Conservation (phyloP, 2,888 invertebrate species). For the Seira musarum region DNA sequence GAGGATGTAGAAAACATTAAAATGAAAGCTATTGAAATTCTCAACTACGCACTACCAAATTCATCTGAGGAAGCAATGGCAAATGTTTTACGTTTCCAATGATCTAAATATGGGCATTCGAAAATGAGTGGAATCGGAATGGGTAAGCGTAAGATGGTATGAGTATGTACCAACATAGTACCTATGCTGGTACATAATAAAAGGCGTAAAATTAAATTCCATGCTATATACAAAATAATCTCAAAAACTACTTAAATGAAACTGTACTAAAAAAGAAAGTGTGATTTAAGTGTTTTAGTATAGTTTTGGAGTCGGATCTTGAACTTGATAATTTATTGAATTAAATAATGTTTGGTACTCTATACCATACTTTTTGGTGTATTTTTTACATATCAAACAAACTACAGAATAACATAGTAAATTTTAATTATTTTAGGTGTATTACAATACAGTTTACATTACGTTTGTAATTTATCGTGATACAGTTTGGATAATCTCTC, state of each 20-base stretch:
- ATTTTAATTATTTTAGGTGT: too few relatives aligned
- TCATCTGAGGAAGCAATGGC: constrained; percentile 60
- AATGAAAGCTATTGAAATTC: constrained; percentile 46
- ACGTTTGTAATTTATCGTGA: constrained; percentile 22
- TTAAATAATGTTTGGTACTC: constrained; percentile 22
- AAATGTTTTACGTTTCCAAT: background rate
- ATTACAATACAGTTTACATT: constrained; percentile 17
- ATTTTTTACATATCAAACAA: constrained; percentile 16
- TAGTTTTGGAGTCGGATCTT: constrained; percentile 13
- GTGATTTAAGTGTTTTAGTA: constrained; percentile 5
- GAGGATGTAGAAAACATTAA: constrained; percentile 18
- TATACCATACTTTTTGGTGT: constrained; percentile 21
- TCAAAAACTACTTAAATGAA: too few relatives aligned
- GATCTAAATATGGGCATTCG: constrained; percentile 22
- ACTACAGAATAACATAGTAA: background rate
- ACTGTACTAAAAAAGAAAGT: too few relatives aligned
- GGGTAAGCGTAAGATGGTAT: background rate
- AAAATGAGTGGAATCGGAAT: background rate
- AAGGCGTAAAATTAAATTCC: too few relatives aligned
- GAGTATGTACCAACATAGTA: background rate
- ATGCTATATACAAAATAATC: too few relatives aligned
- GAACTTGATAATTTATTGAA: constrained; percentile 32
- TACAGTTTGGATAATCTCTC: background rate
- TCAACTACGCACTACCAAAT: constrained; percentile 54
- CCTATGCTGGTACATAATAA: too few relatives aligned